Evolutionary conservation across 2,888 invertebrate species (phyloP).

Genomic region (Eristalis intricaria): DNA sequence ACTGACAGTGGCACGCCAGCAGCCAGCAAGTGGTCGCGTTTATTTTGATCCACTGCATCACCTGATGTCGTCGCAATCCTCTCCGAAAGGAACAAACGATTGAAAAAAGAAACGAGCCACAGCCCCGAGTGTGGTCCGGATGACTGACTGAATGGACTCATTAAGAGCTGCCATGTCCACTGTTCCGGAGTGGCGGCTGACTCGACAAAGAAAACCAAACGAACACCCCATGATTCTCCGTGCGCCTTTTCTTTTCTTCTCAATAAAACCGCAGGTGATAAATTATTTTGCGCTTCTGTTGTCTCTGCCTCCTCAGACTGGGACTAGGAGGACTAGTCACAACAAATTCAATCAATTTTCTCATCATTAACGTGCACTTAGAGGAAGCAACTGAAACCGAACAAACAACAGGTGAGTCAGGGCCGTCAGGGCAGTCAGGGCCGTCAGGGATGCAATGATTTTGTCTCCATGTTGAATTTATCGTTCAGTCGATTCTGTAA

Average conservation of each 20-base stretch:
- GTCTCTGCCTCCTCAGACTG: slow-evolving; percentile 19
- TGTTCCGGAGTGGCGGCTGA: slow-evolving; percentile 36
- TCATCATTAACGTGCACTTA: slow-evolving; percentile 56
- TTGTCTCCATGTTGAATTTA: slow-evolving; percentile 50
- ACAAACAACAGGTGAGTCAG: slow-evolving; percentile 40
- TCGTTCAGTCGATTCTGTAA: slow-evolving; percentile 3
- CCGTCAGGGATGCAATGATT: slow-evolving; percentile 50
- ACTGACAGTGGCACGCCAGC: neutral
- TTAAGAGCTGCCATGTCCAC: slow-evolving; percentile 54
- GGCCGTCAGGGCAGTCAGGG: slow-evolving; percentile 34
- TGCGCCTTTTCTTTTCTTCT: neutral
- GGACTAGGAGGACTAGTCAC: slow-evolving; percentile 44
- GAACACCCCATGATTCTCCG: neutral
- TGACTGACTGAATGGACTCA: slow-evolving; percentile 66
- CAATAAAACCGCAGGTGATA: slow-evolving; percentile 56
- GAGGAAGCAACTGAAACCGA: neutral
- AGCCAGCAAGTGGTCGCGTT: slow-evolving; percentile 41
- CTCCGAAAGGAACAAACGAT: neutral
- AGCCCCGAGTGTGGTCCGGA: slow-evolving; percentile 39
- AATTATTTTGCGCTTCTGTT: slow-evolving; percentile 63
- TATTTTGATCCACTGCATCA: slow-evolving; percentile 44
- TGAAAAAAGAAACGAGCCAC: slow-evolving; percentile 23
- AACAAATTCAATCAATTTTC: slow-evolving; percentile 69
- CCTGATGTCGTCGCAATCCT: slow-evolving; percentile 24
- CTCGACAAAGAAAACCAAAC: neutral